These are phyloP conservation scores for Spodoptera frugiperda DNA, from an alignment of 1,140 invertebrate species.

Conservation along the genomic window DNA sequence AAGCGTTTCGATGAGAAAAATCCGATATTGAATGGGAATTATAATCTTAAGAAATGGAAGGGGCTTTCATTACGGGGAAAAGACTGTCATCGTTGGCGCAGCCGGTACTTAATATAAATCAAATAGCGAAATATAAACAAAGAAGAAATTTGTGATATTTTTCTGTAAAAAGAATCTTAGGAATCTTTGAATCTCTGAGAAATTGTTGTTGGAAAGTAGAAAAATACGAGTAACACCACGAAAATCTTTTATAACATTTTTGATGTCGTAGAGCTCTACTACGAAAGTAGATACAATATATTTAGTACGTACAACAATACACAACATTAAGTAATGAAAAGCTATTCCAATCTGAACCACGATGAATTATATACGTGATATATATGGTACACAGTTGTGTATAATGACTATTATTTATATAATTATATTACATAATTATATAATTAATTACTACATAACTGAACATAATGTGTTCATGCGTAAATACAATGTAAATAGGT, in stretches of 20 bases:
- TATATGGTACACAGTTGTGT: no score
- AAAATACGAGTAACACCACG: no score
- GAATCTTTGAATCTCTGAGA: not conserved
- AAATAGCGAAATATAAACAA: constrained; percentile 30
- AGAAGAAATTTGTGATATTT: constrained; percentile 22
- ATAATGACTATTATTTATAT: no score
- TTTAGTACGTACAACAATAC: no score
- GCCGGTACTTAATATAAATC: constrained; percentile 28
- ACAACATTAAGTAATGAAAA: no score
- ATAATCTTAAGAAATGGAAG: constrained; percentile 53
- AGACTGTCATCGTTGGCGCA: constrained; percentile 55
- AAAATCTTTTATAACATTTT: no score
- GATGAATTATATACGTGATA: not conserved
- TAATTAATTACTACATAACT: not conserved
- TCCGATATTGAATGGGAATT: constrained; percentile 51
- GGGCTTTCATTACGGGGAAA: constrained; percentile 54
- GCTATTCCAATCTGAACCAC: no score
- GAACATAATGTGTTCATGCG: not conserved
- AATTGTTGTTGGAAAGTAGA: not conserved
- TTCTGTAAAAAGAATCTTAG: no score
- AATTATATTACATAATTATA: no score
- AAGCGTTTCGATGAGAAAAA: constrained; percentile 51
- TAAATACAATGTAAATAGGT: constrained; percentile 28
- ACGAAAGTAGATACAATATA: no score
- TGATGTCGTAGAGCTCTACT: no score